Evolutionary conservation across 2,888 invertebrate genomes (phyloP).

Genomic region (Xylota segnis): DNA sequence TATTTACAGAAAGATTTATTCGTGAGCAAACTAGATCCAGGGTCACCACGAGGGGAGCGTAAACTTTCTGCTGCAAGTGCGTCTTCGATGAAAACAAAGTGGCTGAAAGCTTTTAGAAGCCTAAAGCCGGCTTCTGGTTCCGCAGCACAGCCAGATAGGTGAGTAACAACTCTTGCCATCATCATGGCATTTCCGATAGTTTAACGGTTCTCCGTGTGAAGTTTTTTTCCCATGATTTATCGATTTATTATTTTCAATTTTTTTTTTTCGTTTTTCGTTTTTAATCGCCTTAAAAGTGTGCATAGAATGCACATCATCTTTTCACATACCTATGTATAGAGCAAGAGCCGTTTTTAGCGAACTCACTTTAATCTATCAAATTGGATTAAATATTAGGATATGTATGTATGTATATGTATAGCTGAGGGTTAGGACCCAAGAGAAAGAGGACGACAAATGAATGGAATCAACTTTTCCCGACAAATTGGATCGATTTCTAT

Average conservation of each 20-base stretch:
- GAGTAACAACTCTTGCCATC: conserved; percentile 82
- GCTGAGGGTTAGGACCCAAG: background rate
- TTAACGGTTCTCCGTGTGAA: conserved; percentile 33
- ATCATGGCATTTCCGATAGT: conserved; percentile 52
- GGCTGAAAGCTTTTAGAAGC: conserved; percentile 98
- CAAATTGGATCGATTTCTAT: conserved; percentile 64
- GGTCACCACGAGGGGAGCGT: conserved; percentile 88
- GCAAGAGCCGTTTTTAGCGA: conserved; percentile 31
- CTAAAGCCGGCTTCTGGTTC: conserved; percentile 92
- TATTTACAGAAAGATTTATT: conserved; percentile 93
- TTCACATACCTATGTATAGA: conserved; percentile 9
- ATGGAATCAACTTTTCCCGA: conserved; percentile 27
- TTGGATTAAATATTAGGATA: conserved; percentile 63
- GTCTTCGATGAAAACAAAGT: conserved; percentile 97
- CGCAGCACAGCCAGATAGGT: conserved; percentile 87
- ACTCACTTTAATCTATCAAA: conserved; percentile 63
- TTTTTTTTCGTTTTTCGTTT: conserved; percentile 18
- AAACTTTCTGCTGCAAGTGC: conserved; percentile 94
- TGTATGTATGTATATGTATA: conserved; percentile 1
- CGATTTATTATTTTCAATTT: conserved; percentile 11
- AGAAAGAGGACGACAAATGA: conserved; percentile 11
- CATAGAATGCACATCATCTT: conserved; percentile 53
- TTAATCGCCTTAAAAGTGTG: conserved; percentile 54
- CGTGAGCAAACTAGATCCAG: conserved; percentile 90
- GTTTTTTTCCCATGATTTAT: conserved; percentile 43